Base-by-base conservation (phyloP, 2,797 vertebrate genomes). In the Anolis apletophallus region DNA sequence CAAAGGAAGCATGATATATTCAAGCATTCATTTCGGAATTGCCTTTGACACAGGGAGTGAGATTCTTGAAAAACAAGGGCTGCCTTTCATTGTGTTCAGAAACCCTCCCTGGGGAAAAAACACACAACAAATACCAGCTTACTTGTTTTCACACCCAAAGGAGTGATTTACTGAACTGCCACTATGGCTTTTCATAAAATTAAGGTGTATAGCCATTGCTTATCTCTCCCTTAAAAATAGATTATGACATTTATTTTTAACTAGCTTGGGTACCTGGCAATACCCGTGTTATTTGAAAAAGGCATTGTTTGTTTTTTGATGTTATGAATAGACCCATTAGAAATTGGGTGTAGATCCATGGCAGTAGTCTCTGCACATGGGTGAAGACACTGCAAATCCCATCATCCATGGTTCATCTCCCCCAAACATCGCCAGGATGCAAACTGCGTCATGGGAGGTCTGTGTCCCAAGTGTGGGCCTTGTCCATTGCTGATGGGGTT, bases 111-210 rank as follows among this genome's bases (percentile, higher is more conserved):
- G 9, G 9, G 26, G 16, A 16, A 23, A 71, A 54, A 6, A 23
- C n/a, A 61, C 6, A 55, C 32, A 68, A 23, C 12, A 36, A 85
- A 17, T 10, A 59, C 54, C 6, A 14, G 32, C 52, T 90, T 19
- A 46, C 86, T 89, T 67, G 80, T 74, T 81, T 91, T 80, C 36
- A 81, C 54, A 85, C 87, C n/a, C 69, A 71, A 34, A 64, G 23
- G 26, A 85, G 5, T 85, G 87, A 88, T 84, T 87, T 86, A 59
- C n/a, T 75, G 50, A 23, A 72, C 59, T 86, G 79, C 71, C 1
- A 6, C 52, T 50, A 50, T 29, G 85, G 85, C 85, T 87, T 54
- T 91, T 91, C 64, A 83, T 74, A 79, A 86, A 90, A 91, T 80
- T 80, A 89, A 83, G 89, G 88, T 83, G 83, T 23, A 85, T 16